These are phyloP conservation scores for Subacronicta megacephala DNA, from an alignment of 2,888 invertebrate genomes.

Conservation along the genomic window DNA sequence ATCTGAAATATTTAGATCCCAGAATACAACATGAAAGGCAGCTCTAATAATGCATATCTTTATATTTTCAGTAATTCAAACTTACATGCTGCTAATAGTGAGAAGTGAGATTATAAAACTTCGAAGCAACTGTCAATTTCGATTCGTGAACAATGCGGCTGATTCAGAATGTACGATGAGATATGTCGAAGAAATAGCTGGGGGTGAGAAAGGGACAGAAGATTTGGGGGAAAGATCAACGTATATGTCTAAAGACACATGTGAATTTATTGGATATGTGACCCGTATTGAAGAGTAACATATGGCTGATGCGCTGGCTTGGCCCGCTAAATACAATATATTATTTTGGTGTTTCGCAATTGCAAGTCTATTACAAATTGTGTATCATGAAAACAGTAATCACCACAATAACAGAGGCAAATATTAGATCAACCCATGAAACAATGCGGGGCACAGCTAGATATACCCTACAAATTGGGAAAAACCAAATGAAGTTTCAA, in stretches of 20 bases:
- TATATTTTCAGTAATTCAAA: slow-evolving; percentile 40
- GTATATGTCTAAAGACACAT: neutral
- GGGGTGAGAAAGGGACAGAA: neutral
- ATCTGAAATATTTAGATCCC: no score
- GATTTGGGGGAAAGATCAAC: neutral
- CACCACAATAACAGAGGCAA: no score
- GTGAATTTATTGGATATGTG: neutral
- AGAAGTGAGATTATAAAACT: slow-evolving; percentile 50
- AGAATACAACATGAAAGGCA: no score
- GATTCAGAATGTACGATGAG: slow-evolving; percentile 16
- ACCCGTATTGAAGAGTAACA: neutral
- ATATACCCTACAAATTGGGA: no score
- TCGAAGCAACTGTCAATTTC: slow-evolving; percentile 13
- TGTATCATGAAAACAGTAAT: no score
- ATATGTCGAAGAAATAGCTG: neutral
- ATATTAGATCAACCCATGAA: no score
- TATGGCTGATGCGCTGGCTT: neutral
- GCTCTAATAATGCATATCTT: neutral
- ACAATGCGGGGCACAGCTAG: no score
- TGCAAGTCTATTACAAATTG: no score
- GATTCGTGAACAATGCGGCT: slow-evolving; percentile 34
- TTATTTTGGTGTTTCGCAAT: no score
- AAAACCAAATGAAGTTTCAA: no score
- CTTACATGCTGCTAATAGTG: slow-evolving; percentile 39
- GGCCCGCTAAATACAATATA: no score